Evolutionary conservation across 2,113 vertebrate species (phyloP), one percentile per base, ranked within the genome.

Genomic region (Atherinomorus stipes): DNA sequence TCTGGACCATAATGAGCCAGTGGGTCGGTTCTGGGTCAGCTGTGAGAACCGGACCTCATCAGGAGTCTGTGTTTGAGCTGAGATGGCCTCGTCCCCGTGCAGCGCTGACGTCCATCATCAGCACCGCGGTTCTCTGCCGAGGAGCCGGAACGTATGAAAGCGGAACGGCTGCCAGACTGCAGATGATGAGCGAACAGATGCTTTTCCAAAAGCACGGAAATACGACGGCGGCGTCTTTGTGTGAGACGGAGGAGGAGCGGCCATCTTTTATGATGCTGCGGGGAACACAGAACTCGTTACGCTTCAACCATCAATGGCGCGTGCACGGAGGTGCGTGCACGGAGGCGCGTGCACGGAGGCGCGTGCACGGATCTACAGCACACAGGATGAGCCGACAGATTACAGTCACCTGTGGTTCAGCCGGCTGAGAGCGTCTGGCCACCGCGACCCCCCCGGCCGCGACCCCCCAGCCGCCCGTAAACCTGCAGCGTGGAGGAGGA

Each of bases 231-330:
- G 9, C 9, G 31, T 34, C 31, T 34, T 34, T 34, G 7, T 5
- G 7, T 34, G 31, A 34, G 31, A 34, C 31, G 28, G 28, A 28
- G 28, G 28, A 72, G 45, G 16, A 59, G 19, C 52, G 22, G 21
- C 18, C 53, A 34, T 56, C n/a, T 37, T 67, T 77, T 71, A 75
- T 75, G 23, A 58, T 76, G 71, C 78, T 56, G 21, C 13, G 23
- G 80, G 76, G 74, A 76, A 73, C 44, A 71, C 38, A 81, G 60
- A 81, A 74, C 77, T 88, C 49, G 63, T 84, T 85, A 79, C 37
- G 59, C 60, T 10, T 59, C 59, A 62, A 74, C 54, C 58, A 78
- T 84, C 71, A 62, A 60, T 79, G 78, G 75, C 57, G 52, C 64
- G n/a, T n/a, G n/a, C 78, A 54, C 71, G 53, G 38, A 25, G 45